phyloP scores from a whole-genome alignment of 2,797 vertebrate genomes.

The Argya squamiceps region DNA sequence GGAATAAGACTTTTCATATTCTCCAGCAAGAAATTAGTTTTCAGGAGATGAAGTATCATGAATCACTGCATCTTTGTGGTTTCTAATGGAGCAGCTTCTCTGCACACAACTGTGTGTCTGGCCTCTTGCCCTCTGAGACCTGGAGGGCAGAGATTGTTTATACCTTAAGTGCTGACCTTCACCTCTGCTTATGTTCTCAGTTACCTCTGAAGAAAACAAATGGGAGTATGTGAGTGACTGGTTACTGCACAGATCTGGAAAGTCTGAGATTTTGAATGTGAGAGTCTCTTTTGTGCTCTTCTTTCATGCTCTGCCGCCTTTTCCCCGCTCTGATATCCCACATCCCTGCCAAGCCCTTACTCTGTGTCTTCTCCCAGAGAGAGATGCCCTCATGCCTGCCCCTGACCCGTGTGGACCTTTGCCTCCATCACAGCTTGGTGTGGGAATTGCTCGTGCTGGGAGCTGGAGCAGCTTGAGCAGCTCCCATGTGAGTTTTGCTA shows the following conservation, averaged over 20 bases:
- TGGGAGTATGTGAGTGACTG: neutral
- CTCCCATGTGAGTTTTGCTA: neutral
- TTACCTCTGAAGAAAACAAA: neutral
- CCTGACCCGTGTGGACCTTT: neutral
- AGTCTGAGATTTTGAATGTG: neutral
- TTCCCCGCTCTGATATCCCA: neutral
- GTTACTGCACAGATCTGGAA: neutral
- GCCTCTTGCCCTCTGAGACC: neutral
- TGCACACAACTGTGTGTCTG: neutral
- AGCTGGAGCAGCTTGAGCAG: neutral
- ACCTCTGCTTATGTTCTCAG: neutral
- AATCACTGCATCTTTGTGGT: neutral
- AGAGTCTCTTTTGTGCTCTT: neutral
- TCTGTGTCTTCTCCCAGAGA: neutral
- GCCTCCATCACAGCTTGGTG: fast-evolving
- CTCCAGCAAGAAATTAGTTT: neutral
- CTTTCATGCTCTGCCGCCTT: neutral
- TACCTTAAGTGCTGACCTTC: neutral
- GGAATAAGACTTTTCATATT: neutral
- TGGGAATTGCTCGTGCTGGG: neutral
- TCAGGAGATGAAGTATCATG: neutral
- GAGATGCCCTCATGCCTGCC: neutral
- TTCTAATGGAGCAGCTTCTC: neutral
- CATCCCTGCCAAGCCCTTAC: neutral
- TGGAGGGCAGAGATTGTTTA: neutral